Evolutionary conservation across 2,113 vertebrate genomes (phyloP), one percentile per base, ranked within the genome.

Genomic region (Antennarius striatus): DNA sequence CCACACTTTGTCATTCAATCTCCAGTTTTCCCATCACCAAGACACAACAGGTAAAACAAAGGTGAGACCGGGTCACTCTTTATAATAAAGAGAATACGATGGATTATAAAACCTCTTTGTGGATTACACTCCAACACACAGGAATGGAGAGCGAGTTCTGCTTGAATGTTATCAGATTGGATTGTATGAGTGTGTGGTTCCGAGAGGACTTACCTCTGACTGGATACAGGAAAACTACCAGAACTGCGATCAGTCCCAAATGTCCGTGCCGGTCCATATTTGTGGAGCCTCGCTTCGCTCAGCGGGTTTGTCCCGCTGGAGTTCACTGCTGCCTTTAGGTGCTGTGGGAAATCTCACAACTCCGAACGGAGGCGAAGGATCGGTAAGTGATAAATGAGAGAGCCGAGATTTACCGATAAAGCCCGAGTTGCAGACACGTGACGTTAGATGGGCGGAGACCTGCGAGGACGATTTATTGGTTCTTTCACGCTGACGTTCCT

Each of bases 151-250:
- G 22, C 14, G 6, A 32, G 57, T 51, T 55, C 9, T 13, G 22
- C 6, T 8, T 69, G 17, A 58, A 43, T 36, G 39, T 52, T 40
- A 57, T 29, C 29, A 10, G 28, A 40, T 68, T 50, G 13, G 15
- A 63, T 45, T 40, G 39, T 6, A 6, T 40, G 6, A 10, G 39
- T 40, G 39, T 40, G 22, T 22, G 32, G 32, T 43, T 43, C 42
- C 11, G 42, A 53, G 36, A 30, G 1, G 3, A 79, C 91, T 87
- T 83, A 92, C 91, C 91, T 80, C 65, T 77, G 55, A 88, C 86
- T 54, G 81, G 79, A 62, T 13, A 47, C 48, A 87, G 53, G 36
- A 86, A 36, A 0, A 92, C 32, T 5, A 89, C 54, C 43, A 56
- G 17, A 16, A 74, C 56, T 13, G 70, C 40, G 15, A 79, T 30